A percentile compares a stretch with the other conserved stretches of the same genome.
phyloP scores from a whole-genome alignment of 2,888 invertebrate genomes.

The Brenthis ino region DNA sequence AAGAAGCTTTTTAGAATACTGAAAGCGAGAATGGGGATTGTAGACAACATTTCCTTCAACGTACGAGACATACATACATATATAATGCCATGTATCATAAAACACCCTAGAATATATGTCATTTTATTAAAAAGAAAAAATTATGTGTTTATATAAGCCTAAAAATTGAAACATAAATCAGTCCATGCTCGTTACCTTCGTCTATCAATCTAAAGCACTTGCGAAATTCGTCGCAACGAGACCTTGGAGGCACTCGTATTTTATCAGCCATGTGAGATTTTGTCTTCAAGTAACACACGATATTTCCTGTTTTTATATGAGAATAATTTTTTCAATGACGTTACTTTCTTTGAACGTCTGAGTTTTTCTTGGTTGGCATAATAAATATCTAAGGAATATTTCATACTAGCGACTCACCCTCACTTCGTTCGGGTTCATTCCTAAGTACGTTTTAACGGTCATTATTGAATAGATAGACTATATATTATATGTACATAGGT shows the following conservation, averaged over 20 bases:
- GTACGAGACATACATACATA: too few species aligned
- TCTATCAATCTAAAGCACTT: conserved; percentile 10
- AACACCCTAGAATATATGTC: too few species aligned
- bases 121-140: too few species aligned
- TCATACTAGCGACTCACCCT: neutral
- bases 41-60: too few species aligned
- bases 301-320: conserved; percentile 1
- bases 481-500: too few species aligned
- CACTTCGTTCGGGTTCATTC: too few species aligned
- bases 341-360: neutral
- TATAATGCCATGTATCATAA: too few species aligned
- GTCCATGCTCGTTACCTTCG: conserved; percentile 5
- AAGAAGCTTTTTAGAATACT: too few species aligned
- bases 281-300: neutral
- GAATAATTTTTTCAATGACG: neutral
- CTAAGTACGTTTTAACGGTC: too few species aligned
- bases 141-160: neutral
- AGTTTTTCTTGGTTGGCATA: neutral
- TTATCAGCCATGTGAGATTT: conserved; percentile 5
- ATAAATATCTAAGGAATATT: neutral
- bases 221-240: neutral
- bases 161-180: conserved; percentile 11
- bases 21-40: too few species aligned
- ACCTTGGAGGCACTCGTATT: conserved; percentile 2
- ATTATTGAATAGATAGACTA: too few species aligned